Evolutionary conservation across 2,888 invertebrate species (phyloP).

Genomic region (Clanis bilineata): DNA sequence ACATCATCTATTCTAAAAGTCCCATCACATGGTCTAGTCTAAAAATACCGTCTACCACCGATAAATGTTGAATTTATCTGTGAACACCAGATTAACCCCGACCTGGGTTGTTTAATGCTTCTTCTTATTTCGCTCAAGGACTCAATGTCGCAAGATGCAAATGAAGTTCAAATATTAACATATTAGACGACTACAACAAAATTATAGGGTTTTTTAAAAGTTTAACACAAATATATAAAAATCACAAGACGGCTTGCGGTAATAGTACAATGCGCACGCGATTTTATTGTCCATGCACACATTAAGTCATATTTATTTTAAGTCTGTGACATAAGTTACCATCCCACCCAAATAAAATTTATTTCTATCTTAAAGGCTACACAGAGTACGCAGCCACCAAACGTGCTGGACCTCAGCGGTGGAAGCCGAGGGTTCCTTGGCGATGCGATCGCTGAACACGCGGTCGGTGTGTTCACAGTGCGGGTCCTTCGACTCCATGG

Average conservation of each 20-base stretch:
- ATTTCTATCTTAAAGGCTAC: constrained; percentile 55
- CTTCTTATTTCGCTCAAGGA: too few species aligned
- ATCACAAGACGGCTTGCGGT: neutral
- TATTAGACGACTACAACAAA: neutral
- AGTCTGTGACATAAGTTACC: too few species aligned
- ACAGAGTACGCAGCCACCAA: constrained; percentile 73
- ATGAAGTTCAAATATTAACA: neutral
- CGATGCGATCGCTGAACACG: constrained; percentile 60
- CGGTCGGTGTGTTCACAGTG: constrained; percentile 60
- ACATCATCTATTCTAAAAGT: too few species aligned
- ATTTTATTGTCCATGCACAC: too few species aligned
- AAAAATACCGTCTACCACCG: too few species aligned
- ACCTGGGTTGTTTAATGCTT: too few species aligned
- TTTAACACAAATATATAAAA: neutral
- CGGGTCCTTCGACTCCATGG: constrained; percentile 59
- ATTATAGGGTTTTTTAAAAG: neutral
- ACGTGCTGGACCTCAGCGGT: constrained; percentile 67
- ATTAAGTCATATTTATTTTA: too few species aligned
- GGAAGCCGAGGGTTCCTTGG: constrained; percentile 62
- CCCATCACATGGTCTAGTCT: too few species aligned
- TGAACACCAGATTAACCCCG: too few species aligned
- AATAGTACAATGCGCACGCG: neutral
- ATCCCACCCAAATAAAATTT: neutral
- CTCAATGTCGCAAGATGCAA: too few species aligned
- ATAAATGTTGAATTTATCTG: too few species aligned